Percentiles rank a stretch among this genome's conserved stretches.
These are phyloP conservation scores for Tenrec ecaudatus DNA, from an alignment of 2,113 vertebrate species.

Conservation along the genomic window DNA sequence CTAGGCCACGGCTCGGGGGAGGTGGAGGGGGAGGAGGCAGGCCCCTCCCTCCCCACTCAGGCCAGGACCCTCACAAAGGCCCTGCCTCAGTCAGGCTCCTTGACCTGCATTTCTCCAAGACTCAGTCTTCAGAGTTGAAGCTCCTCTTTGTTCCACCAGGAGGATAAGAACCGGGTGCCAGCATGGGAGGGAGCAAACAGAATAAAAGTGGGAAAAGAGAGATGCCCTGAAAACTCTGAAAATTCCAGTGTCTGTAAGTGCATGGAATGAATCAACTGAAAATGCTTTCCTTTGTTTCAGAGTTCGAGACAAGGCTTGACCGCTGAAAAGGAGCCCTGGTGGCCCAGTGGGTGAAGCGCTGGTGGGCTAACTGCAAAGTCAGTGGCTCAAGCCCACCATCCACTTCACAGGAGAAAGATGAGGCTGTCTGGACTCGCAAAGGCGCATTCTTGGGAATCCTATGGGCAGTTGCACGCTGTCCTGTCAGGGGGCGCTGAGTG, in stretches of 20 bases:
- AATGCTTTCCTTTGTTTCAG: neutral
- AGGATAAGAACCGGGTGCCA: neutral
- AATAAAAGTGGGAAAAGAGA: neutral
- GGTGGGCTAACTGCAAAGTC: too few relatives aligned
- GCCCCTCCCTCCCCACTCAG: neutral
- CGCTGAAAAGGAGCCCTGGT: too few relatives aligned
- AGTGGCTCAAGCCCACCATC: too few relatives aligned
- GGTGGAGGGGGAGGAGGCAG: neutral
- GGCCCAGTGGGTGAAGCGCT: too few relatives aligned
- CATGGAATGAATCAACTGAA: neutral
- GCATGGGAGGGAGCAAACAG: neutral
- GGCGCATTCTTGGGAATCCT: too few relatives aligned
- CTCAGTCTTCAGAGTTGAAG: slow-evolving; percentile 39
- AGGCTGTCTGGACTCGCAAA: too few relatives aligned
- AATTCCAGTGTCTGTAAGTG: neutral
- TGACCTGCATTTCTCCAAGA: slow-evolving; percentile 52
- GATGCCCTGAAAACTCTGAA: neutral
- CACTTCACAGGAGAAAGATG: too few relatives aligned
- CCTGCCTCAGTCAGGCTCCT: neutral
- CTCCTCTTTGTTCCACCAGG: neutral
- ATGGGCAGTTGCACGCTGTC: too few relatives aligned
- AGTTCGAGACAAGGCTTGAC: too few relatives aligned
- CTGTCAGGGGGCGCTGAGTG: too few relatives aligned
- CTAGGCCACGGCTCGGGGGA: slow-evolving; percentile 50
- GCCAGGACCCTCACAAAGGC: neutral